Evolutionary conservation across 2,888 invertebrate genomes (phyloP).

Genomic region (Philhelius pedissequus): DNA sequence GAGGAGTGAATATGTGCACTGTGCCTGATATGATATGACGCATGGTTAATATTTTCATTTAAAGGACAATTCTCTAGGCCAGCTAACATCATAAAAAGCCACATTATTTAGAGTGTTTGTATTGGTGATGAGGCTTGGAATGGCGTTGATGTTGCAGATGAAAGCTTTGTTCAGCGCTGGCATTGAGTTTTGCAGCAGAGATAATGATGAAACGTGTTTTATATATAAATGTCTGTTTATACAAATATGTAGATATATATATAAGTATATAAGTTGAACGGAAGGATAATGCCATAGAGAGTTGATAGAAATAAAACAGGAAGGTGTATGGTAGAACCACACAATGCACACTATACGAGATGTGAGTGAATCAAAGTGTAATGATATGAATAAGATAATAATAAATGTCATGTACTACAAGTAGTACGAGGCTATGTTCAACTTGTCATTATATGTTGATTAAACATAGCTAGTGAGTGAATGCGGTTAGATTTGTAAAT

Average conservation of each 20-base stretch:
- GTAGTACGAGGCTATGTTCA: background rate
- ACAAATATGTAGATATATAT: too few relatives aligned
- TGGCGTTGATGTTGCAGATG: conserved; percentile 28
- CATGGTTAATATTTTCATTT: conserved; percentile 63
- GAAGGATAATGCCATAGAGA: conserved; percentile 40
- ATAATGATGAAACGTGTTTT: conserved; percentile 55
- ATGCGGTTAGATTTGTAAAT: background rate
- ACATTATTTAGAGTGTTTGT: conserved; percentile 64
- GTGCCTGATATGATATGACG: conserved; percentile 41
- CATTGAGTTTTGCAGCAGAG: background rate
- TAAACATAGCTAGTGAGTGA: conserved; percentile 1
- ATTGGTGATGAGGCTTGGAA: conserved; percentile 33
- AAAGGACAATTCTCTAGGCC: conserved; percentile 24
- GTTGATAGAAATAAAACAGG: conserved; percentile 26
- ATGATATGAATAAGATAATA: conserved; percentile 41
- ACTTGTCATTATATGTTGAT: conserved; percentile 29
- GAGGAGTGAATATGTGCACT: conserved; percentile 11
- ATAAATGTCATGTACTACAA: background rate
- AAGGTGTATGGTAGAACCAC: conserved; percentile 7
- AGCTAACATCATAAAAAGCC: conserved; percentile 62
- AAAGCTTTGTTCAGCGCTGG: background rate
- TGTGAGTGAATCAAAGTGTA: conserved; percentile 29
- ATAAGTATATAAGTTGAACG: conserved; percentile 13
- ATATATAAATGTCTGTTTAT: background rate
- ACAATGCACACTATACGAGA: background rate